phyloP scores from a whole-genome alignment of 2,888 invertebrate genomes.

The Syrista parreyssii region DNA sequence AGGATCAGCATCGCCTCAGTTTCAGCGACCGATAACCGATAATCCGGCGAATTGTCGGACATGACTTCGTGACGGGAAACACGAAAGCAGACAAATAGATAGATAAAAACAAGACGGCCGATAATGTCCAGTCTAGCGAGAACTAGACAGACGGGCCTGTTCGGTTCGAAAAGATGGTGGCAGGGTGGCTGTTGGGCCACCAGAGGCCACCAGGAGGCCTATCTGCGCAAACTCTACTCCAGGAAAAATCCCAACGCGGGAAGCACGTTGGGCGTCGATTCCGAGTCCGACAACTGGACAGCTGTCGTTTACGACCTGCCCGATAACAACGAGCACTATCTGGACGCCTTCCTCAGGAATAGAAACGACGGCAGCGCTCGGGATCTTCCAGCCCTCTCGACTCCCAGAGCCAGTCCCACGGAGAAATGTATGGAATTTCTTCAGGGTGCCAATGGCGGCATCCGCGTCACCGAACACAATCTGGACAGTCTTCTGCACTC shows the following conservation, averaged over 20 bases:
- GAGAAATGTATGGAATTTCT: constrained; percentile 63
- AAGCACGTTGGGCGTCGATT: constrained; percentile 25
- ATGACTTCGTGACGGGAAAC: background rate
- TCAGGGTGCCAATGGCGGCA: constrained; percentile 34
- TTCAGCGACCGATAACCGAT: background rate
- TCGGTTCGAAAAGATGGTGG: constrained; percentile 64
- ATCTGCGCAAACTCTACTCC: constrained; percentile 59
- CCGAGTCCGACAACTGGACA: constrained; percentile 17
- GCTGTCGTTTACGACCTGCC: constrained; percentile 46
- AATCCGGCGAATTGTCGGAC: background rate
- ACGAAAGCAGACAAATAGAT: background rate
- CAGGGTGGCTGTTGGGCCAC: constrained; percentile 63
- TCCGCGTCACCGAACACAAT: constrained; percentile 44
- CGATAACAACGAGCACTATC: constrained; percentile 52
- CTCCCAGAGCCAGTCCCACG: constrained; percentile 57
- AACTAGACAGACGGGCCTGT: constrained; percentile 55
- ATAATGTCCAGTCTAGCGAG: constrained; percentile 58
- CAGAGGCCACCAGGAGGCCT: constrained; percentile 61
- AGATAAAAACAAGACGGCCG: constrained; percentile 6
- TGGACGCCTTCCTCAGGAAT: constrained; percentile 54
- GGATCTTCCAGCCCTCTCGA: constrained; percentile 42
- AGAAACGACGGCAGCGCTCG: constrained; percentile 33
- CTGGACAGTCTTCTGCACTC: constrained; percentile 46
- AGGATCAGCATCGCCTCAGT: background rate
- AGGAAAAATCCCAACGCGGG: constrained; percentile 43